Evolutionary conservation across 1,140 invertebrate genomes (phyloP), one percentile per base, ranked within the genome.

Genomic region (Arctopsyche grandis): DNA sequence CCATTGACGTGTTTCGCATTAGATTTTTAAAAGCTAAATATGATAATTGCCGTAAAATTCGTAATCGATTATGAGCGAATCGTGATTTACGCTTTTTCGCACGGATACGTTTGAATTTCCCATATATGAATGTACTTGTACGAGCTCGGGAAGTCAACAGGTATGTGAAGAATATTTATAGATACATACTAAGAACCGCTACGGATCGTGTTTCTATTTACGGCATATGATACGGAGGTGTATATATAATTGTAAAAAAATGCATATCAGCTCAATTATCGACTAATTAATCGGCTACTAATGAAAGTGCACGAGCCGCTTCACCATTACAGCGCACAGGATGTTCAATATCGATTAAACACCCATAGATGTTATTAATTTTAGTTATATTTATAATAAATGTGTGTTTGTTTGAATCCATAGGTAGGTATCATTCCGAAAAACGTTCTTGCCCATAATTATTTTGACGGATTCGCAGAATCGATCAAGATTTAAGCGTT

Each of bases 261-360:
- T 73, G 73, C 73, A 80, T 71, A 80, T 82, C 78, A 76, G 75
- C 73, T 43, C 56, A 71, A 75, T 69, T 82, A 82, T 82, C 81
- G 78, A 82, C 80, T 82, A 80, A 82, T 82, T 82, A 82, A 80
- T 78, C 81, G 58, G 63, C 60, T 79, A 79, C 80, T 82, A 82
- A 82, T 80, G 71, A 70, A 29, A 56, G 38, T 58, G 76, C 73
- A 77, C 75, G 75, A 60, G 48, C 70, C 24, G 60, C 43, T 43
- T 46, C 0, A 4, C 16, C 26, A n/a, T 14, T 44, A 10, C 16
- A 46, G 43, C 29, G 14, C 21, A 73, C 43, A 48, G 43, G n/a
- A 44, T 73, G 29, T 22, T 73, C 63, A 22, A 38, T 7, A 38
- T 38, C 3, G 7, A n/a, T n/a, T n/a, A n/a, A n/a, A n/a, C n/a